Evolutionary conservation across 2,797 vertebrate genomes (phyloP).

Genomic region (Lycodopsis pacificus): DNA sequence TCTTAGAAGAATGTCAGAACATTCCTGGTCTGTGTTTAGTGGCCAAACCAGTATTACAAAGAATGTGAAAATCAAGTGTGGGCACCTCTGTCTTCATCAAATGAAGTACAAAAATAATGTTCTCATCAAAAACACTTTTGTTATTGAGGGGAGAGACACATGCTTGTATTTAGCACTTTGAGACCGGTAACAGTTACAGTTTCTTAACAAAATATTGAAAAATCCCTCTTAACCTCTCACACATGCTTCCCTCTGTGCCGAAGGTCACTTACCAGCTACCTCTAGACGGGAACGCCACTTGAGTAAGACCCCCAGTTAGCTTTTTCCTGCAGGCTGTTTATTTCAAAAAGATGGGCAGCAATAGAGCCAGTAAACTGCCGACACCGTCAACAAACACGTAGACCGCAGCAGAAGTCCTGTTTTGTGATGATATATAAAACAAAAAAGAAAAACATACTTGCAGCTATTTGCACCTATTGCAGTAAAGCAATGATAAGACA

Average conservation of each 20-base stretch:
- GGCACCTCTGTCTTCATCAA: conserved; percentile 24
- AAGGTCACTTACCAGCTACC: conserved; percentile 70
- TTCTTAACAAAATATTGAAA: conserved; percentile 26
- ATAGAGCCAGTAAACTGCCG: conserved; percentile 43
- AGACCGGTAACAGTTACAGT: conserved; percentile 8
- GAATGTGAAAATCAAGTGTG: conserved; percentile 19
- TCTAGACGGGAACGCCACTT: conserved; percentile 61
- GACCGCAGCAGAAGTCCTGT: conserved; percentile 47
- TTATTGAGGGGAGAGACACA: conserved; percentile 2
- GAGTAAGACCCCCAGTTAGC: conserved; percentile 51
- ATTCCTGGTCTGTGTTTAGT: conserved; percentile 49
- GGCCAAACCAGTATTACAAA: conserved; percentile 59
- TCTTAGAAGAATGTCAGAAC: conserved; percentile 46
- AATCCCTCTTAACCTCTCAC: conserved; percentile 17
- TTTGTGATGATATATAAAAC: conserved; percentile 5
- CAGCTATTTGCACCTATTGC: conserved; percentile 76
- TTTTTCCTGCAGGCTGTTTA: conserved; percentile 53
- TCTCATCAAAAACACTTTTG: not conserved
- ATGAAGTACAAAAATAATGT: conserved; percentile 19
- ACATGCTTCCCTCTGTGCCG: conserved; percentile 28
- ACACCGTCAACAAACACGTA: conserved; percentile 22
- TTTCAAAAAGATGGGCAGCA: conserved; percentile 28
- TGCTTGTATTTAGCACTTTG: conserved; percentile 39
- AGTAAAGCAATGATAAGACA: conserved; percentile 67
- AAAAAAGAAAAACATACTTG: conserved; percentile 43